Evolutionary conservation across 2,888 invertebrate species (phyloP).

Genomic region (Caenorhabditis plicata): DNA sequence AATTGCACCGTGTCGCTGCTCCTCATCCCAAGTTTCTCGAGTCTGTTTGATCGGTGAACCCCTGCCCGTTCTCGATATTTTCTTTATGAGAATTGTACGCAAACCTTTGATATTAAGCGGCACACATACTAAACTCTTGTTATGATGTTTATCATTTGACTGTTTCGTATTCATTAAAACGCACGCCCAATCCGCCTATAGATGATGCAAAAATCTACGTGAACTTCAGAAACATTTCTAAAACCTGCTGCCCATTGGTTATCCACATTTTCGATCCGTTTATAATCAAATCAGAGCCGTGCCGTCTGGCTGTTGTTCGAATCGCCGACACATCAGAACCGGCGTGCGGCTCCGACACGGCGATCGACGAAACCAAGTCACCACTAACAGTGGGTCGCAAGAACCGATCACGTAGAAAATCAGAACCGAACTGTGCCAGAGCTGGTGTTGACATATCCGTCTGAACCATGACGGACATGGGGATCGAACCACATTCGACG

Average conservation of each 20-base stretch:
- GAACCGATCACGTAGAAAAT: conserved; percentile 69
- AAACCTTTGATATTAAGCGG: conserved; percentile 65
- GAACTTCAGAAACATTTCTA: no score
- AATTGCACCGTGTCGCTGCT: conserved; percentile 71
- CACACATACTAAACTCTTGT: conserved; percentile 71
- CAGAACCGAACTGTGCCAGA: conserved; percentile 66
- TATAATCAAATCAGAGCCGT: conserved; percentile 69
- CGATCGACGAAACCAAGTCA: conserved; percentile 69
- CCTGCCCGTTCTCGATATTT: conserved; percentile 12
- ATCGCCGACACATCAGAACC: conserved; percentile 71
- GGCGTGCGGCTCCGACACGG: conserved; percentile 70
- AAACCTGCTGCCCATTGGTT: conserved; percentile 68
- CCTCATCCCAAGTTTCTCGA: conserved; percentile 70
- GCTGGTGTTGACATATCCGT: conserved; percentile 71
- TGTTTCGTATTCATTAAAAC: conserved; percentile 70
- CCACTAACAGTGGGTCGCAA: conserved; percentile 69
- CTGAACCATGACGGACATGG: conserved; percentile 70
- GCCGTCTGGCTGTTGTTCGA: conserved; percentile 68
- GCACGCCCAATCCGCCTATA: conserved; percentile 72
- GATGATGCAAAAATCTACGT: not conserved
- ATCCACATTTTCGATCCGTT: conserved; percentile 73
- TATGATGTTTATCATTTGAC: conserved; percentile 68
- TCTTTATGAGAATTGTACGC: no score
- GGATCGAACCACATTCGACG: conserved; percentile 70
- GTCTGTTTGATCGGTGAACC: conserved; percentile 65